Percentiles rank a stretch among this genome's conserved stretches.
Evolutionary conservation across 2,113 vertebrate genomes (phyloP).

Genomic region (Panthera leo): DNA sequence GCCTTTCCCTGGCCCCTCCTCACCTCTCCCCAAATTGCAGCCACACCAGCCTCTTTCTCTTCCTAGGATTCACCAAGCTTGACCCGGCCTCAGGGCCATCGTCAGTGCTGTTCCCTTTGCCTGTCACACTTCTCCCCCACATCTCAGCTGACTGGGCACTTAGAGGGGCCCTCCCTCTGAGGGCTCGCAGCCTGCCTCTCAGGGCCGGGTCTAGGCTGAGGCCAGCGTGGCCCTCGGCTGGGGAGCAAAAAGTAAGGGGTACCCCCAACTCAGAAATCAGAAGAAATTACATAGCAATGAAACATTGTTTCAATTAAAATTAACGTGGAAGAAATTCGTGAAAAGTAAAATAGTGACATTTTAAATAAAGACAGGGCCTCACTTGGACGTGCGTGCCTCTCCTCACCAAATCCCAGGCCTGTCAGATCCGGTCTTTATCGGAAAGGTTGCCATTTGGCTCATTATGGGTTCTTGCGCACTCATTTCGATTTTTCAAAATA

Average conservation of each 20-base stretch:
- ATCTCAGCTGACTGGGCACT: too few relatives aligned
- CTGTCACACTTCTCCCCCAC: not conserved
- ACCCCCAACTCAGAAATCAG: not conserved
- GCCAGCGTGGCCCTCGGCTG: fast-evolving
- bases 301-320: not conserved
- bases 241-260: not conserved
- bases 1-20: too few relatives aligned
- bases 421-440: not conserved
- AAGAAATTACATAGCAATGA: not conserved
- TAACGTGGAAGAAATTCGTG: not conserved
- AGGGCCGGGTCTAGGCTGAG: not conserved
- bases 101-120: not conserved
- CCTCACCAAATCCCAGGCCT: not conserved
- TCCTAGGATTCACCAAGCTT: not conserved
- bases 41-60: not conserved
- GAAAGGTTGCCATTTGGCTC: not conserved
- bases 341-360: not conserved
- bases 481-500: not conserved
- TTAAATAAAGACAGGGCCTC: not conserved
- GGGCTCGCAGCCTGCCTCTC: not conserved
- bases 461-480: not conserved
- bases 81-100: not conserved
- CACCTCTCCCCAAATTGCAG: not conserved
- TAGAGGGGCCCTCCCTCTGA: not conserved
- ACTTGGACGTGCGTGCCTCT: fast-evolving